Percentiles rank a stretch among this genome's conserved stretches.
Conservation (phyloP, 2,888 invertebrate genomes). For the Helleia helle region DNA sequence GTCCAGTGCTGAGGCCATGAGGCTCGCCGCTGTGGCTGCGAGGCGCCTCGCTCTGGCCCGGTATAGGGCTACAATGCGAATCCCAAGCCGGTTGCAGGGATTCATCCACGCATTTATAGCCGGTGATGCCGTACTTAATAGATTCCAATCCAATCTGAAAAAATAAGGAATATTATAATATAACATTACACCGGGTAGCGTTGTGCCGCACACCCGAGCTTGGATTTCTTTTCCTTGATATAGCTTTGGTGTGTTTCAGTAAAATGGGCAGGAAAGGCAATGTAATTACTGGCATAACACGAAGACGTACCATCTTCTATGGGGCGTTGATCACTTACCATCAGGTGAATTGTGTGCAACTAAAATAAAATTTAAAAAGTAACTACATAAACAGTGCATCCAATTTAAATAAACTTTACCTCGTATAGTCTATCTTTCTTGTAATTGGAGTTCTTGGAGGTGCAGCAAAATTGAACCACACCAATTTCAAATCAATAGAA, state of each 20-base stretch:
- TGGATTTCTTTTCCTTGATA: no score
- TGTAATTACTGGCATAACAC: no score
- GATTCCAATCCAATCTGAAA: slow-evolving; percentile 92
- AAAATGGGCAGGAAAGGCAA: no score
- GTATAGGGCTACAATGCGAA: slow-evolving; percentile 86
- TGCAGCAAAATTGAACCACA: slow-evolving; percentile 98
- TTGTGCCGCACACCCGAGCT: no score
- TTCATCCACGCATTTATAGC: slow-evolving; percentile 99
- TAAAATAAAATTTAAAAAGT: not conserved
- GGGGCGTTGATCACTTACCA: no score
- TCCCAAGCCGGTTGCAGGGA: slow-evolving; percentile 92
- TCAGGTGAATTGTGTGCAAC: no score
- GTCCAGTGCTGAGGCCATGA: slow-evolving; percentile 96
- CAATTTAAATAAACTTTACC: slow-evolving; percentile 69
- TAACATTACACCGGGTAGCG: not conserved
- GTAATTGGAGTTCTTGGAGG: slow-evolving; percentile 96
- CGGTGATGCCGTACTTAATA: slow-evolving; percentile 95
- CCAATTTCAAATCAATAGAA: slow-evolving; percentile 89
- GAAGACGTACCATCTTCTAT: not conserved
- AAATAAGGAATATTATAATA: not conserved
- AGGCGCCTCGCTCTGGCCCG: slow-evolving; percentile 85
- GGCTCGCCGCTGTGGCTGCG: slow-evolving; percentile 91
- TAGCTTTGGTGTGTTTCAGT: no score
- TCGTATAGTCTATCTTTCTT: slow-evolving; percentile 93
- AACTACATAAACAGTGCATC: no score